Percentiles rank a stretch among this genome's conserved stretches.
phyloP scores from a whole-genome alignment of 2,888 invertebrate genomes.

The Bellardia pandia region DNA sequence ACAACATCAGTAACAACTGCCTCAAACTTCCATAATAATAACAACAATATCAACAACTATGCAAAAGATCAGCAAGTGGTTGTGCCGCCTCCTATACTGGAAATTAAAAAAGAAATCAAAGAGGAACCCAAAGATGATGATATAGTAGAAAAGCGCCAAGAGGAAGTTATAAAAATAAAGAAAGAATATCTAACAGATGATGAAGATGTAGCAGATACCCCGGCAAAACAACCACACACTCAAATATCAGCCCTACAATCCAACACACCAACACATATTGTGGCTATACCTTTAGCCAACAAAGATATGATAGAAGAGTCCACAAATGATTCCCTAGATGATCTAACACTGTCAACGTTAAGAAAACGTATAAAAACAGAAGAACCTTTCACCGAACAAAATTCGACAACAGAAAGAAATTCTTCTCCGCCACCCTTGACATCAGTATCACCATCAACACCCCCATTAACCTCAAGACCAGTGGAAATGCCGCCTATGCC shows the following conservation, averaged over 20 bases:
- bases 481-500: conserved; percentile 73
- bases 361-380: conserved; percentile 69
- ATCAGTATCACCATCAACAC: conserved; percentile 15
- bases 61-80: conserved; percentile 54
- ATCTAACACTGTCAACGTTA: conserved; percentile 63
- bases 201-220: conserved; percentile 49
- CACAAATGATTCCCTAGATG: conserved; percentile 67
- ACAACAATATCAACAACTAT: conserved; percentile 50
- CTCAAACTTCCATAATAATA: background rate
- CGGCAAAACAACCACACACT: conserved; percentile 12
- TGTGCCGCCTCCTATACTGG: conserved; percentile 79
- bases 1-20: background rate
- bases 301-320: conserved; percentile 68
- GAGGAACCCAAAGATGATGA: conserved; percentile 77
- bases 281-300: conserved; percentile 64
- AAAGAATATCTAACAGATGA: conserved; percentile 75
- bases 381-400: conserved; percentile 8
- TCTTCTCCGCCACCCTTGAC: conserved; percentile 31
- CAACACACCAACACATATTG: conserved; percentile 53
- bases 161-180: conserved; percentile 70
- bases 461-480: background rate
- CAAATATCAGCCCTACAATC: conserved; percentile 20
- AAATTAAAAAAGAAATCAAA: conserved; percentile 80
- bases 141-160: background rate
- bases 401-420: conserved; percentile 4